Evolutionary conservation across 2,888 invertebrate genomes (phyloP), one percentile per base, ranked within the genome.

Genomic region (Thyatira batis): DNA sequence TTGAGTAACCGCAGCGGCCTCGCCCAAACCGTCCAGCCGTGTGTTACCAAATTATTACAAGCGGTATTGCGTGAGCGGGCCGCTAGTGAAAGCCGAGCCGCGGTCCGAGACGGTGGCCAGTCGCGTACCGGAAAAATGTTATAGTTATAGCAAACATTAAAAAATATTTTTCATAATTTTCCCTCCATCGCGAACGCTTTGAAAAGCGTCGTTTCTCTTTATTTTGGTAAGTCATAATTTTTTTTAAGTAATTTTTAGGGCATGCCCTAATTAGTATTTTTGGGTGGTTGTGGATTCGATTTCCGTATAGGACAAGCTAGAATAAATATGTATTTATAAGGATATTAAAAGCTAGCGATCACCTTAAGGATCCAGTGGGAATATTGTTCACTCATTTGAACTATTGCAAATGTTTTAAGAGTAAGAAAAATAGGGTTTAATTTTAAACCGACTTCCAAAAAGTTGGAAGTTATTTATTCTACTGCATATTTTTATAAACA

Each of bases 71-170:
- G 84, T 80, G 73, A 68, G 48, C 55, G 25, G 13, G n/a, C 10
- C 49, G 39, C 49, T 78, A 87, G 88, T 87, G 88, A 88, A 85
- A 87, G 88, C 76, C 76, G 58, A 56, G 63, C 71, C 70, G 65
- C 60, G 61, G 67, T 54, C 67, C 67, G 62, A 65, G 67, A 56
- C 72, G 69, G 73, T 72, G 65, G 65, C 64, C 58, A 50, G 53
- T 53, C 59, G 54, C 45, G 52, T 53, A 49, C 46, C 9, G 59
- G 59, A 71, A 72, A n/a, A 72, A 76, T 76, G 73, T 73, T 69
- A 68, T 69, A 70, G 66, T 65, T 66, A n/a, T n/a, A n/a, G n/a
- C n/a, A n/a, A n/a, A n/a, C n/a, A n/a, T n/a, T n/a, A n/a, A n/a
- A n/a, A n/a, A n/a, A n/a, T n/a, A 3, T 49, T 49, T 21, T 10